Evolutionary conservation across 2,888 invertebrate species (phyloP), one percentile per base, ranked within the genome.

Genomic region (Pedicia rivosa): DNA sequence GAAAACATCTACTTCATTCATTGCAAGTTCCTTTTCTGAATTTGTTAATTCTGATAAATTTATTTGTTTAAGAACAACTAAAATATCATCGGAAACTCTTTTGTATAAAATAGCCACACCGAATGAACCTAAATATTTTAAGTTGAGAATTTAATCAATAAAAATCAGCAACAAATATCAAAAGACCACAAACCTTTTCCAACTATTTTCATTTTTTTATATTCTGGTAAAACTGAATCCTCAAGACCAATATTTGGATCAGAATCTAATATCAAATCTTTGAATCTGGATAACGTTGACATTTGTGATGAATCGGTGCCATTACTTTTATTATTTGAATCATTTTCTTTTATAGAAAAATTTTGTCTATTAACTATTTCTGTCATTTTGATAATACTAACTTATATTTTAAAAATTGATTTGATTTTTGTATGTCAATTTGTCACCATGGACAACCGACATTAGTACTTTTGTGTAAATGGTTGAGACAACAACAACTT

Each of bases 21-120:
- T 64, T 3, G 77, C 75, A 51, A 78, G 56, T 48, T 74, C 71
- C 32, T 74, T 59, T 51, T 80, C 79, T 1, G 66, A 54, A 1
- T 69, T 68, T n/a, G 70, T 68, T 42, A 81, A 55, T 46, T 79
- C 76, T 46, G 68, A 66, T 56, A 78, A 66, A 52, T 76, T 74
- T 34, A 82, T 74, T 54, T 81, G 78, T 51, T 81, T 82, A 37
- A 82, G 67, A 3, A 82, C 78, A 13, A 81, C 75, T 26, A 72
- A 52, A 39, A 67, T 65, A 33, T 71, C 71, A 48, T 77, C 77
- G 24, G 66, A 62, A 43, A 68, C 66, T 35, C 74, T 67, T 17
- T 67, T 63, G 52, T 78, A 80, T 10, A 80, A 55, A 2, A 75
- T 66, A 5, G 79, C 80, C 9, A 74, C 72, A 4, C 79, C 80